phyloP scores from a whole-genome alignment of 2,888 invertebrate genomes.

The Portevinia maculata region DNA sequence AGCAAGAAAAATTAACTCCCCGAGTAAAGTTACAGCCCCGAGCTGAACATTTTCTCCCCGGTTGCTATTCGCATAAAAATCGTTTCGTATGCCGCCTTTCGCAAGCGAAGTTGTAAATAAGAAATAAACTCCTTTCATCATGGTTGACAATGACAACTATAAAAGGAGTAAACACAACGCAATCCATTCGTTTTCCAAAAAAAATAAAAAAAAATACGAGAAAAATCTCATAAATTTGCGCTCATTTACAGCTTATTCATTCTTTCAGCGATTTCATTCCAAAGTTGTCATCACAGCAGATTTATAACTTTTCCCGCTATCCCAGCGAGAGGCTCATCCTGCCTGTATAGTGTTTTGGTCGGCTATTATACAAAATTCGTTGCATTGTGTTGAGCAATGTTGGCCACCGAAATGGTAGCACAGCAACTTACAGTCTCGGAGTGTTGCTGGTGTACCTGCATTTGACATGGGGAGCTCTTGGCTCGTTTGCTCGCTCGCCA shows the following conservation, averaged over 20 bases:
- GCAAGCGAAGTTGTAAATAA: background rate
- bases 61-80: background rate
- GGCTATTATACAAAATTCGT: conserved; percentile 16
- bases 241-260: conserved; percentile 73
- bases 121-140: conserved; percentile 17
- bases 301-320: conserved; percentile 61
- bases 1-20: background rate
- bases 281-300: conserved; percentile 67
- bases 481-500: conserved; percentile 35
- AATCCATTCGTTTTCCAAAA: conserved; percentile 17
- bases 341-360: background rate
- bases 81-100: background rate
- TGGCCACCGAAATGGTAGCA: conserved; percentile 2
- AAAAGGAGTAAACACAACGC: conserved; percentile 24
- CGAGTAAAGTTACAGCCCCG: background rate
- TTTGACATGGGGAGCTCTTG: too few species aligned
- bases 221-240: conserved; percentile 66
- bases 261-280: conserved; percentile 64
- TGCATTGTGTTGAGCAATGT: conserved; percentile 29
- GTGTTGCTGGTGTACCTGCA: conserved; percentile 11
- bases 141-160: conserved; percentile 37
- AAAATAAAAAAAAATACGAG: conserved; percentile 18
- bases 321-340: conserved; percentile 1
- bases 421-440: background rate
- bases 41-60: background rate